Conservation (phyloP, 2,888 invertebrate genomes). For the Drosophila flavopinicola region DNA sequence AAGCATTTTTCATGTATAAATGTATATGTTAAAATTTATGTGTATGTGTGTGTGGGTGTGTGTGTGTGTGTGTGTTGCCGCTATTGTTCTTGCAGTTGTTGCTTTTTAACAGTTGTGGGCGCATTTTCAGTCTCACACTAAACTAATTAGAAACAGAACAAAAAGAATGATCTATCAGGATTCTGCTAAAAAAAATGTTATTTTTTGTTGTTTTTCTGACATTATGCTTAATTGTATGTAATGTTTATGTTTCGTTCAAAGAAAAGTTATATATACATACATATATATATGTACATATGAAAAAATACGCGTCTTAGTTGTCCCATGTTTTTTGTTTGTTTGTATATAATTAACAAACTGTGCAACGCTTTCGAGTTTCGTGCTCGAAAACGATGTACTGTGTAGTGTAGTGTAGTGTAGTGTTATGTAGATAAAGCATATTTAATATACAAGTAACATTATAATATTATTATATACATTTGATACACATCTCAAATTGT, state of each 20-base stretch:
- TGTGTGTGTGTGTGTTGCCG: constrained; percentile 31
- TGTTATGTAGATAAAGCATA: constrained; percentile 47
- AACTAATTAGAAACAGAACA: constrained; percentile 47
- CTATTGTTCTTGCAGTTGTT: constrained; percentile 23
- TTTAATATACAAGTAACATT: constrained; percentile 56
- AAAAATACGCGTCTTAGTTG: constrained; percentile 17
- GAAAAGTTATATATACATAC: constrained; percentile 14
- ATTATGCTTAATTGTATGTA: constrained; percentile 38
- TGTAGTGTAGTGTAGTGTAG: constrained; percentile 7
- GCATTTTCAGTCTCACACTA: constrained; percentile 74
- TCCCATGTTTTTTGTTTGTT: constrained; percentile 7
- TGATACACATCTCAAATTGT: constrained; percentile 53
- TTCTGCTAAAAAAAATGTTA: constrained; percentile 35
- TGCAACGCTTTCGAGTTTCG: constrained; percentile 23
- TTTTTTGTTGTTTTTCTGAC: neutral
- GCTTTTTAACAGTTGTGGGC: constrained; percentile 49
- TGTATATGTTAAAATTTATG: constrained; percentile 9
- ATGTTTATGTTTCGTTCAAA: constrained; percentile 22
- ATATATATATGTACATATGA: constrained; percentile 6
- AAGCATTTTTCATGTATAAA: constrained; percentile 63
- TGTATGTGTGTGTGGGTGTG: constrained; percentile 13
- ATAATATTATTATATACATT: constrained; percentile 52
- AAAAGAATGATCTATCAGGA: constrained; percentile 16
- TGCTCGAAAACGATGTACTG: constrained; percentile 13
- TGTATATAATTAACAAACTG: constrained; percentile 21